Conservation (phyloP, 1,140 invertebrate genomes). For the Drosophila malerkotliana region DNA sequence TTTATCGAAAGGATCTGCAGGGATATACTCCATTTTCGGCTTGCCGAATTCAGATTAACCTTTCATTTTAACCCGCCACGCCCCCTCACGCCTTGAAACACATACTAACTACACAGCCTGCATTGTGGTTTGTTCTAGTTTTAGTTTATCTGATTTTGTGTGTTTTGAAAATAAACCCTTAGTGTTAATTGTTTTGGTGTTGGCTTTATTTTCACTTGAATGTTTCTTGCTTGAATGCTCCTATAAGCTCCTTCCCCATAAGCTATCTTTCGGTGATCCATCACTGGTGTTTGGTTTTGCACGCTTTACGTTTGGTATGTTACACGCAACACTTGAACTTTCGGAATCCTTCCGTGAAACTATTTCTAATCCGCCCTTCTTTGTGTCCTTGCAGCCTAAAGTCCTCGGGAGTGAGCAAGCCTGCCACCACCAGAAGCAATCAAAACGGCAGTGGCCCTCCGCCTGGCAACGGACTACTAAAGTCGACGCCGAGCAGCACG, state of each 20-base stretch:
- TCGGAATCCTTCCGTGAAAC: no score
- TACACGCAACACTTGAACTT: conserved; percentile 18
- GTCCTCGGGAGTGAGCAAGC: conserved; percentile 57
- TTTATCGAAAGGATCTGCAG: not conserved
- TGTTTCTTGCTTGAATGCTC: conserved; percentile 1
- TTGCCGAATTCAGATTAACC: not conserved
- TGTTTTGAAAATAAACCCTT: conserved; percentile 27
- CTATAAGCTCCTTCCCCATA: not conserved
- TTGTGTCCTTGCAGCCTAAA: conserved; percentile 65
- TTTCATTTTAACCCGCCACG: not conserved
- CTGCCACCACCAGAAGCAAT: conserved; percentile 40
- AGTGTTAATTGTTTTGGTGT: conserved; percentile 23
- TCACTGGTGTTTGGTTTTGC: conserved; percentile 48
- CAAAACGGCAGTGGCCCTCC: conserved; percentile 69
- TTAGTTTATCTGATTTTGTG: conserved; percentile 19
- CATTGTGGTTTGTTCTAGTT: conserved; percentile 11
- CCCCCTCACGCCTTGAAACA: not conserved
- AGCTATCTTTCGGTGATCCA: conserved; percentile 10
- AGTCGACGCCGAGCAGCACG: conserved; percentile 85
- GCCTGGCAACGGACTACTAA: conserved; percentile 78
- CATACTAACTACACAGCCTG: conserved; percentile 6
- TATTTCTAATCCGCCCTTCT: conserved; percentile 23
- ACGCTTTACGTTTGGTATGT: conserved; percentile 61
- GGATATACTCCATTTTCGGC: not conserved
- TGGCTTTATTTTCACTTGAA: not conserved